phyloP scores from a whole-genome alignment of 2,888 invertebrate species.

The Pseudococcus longispinus region DNA sequence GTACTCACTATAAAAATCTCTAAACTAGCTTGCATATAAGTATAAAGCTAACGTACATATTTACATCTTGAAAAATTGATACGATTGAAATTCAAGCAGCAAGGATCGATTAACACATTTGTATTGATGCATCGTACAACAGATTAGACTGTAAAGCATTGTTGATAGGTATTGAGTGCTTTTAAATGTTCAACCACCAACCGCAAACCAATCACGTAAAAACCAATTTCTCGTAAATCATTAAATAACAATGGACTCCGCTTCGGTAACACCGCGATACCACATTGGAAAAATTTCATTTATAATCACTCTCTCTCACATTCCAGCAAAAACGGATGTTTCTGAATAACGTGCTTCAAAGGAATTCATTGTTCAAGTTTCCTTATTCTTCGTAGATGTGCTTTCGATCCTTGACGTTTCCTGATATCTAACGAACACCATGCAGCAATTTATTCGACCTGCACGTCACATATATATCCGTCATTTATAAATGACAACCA shows the following conservation, averaged over 20 bases:
- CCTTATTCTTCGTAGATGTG: constrained; percentile 40
- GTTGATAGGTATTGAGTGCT: constrained; percentile 43
- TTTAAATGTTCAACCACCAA: constrained; percentile 30
- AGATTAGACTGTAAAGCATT: constrained; percentile 8
- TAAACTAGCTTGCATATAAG: no score
- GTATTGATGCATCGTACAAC: constrained; percentile 31
- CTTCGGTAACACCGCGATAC: constrained; percentile 25
- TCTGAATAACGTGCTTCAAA: constrained; percentile 35
- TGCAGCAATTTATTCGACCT: background rate
- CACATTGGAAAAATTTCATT: constrained; percentile 36
- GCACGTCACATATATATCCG: constrained; percentile 13
- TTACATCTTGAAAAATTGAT: background rate
- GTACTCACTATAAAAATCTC: no score
- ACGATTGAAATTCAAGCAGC: constrained; percentile 8
- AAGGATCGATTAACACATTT: constrained; percentile 38
- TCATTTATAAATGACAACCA: constrained; percentile 24
- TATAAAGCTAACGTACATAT: no score
- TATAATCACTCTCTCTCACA: constrained; percentile 33
- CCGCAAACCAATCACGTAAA: constrained; percentile 43
- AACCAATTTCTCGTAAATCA: constrained; percentile 45
- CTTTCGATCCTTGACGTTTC: constrained; percentile 30
- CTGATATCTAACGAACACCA: background rate
- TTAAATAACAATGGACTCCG: constrained; percentile 33
- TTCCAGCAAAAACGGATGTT: constrained; percentile 39
- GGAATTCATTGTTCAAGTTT: constrained; percentile 21